A percentile compares a stretch with the other conserved stretches of the same genome.
phyloP scores from a whole-genome alignment of 2,797 vertebrate genomes.

The Xiphorhynchus erythropygius region DNA sequence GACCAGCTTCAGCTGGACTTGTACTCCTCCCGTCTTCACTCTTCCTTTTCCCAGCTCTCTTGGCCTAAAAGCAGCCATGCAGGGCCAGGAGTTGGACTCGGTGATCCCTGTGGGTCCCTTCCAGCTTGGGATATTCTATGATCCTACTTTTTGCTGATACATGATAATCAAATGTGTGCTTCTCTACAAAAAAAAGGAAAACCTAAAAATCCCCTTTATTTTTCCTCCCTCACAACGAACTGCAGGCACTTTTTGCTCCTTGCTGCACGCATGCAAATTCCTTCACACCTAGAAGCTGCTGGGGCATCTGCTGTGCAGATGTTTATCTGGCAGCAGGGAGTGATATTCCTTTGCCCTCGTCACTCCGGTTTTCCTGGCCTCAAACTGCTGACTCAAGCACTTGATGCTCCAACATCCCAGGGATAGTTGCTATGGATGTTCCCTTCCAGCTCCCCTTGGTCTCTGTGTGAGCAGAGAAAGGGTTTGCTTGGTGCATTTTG shows the following conservation, averaged over 20 bases:
- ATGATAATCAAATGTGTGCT: neutral
- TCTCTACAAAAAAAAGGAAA: neutral
- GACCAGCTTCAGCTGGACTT: neutral
- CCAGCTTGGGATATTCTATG: neutral
- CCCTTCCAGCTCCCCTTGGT: neutral
- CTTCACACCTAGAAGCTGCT: neutral
- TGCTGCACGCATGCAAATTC: neutral
- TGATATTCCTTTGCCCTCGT: neutral
- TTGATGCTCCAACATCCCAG: neutral
- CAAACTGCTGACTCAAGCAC: neutral
- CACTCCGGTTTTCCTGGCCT: neutral
- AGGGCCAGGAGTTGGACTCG: fast-evolving
- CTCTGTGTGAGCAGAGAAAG: neutral
- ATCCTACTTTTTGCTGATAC: neutral
- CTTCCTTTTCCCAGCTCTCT: neutral
- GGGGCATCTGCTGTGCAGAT: conserved; percentile 33
- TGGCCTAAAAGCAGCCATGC: neutral
- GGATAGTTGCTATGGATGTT: neutral
- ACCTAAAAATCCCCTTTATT: neutral
- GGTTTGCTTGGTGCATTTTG: neutral
- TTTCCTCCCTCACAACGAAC: neutral
- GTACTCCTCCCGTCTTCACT: neutral
- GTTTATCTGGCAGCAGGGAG: conserved; percentile 7
- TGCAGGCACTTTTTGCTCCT: neutral
- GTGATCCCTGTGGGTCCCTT: neutral